These are phyloP conservation scores for Huso huso DNA, from an alignment of 2,797 vertebrate genomes.

Conservation along the genomic window DNA sequence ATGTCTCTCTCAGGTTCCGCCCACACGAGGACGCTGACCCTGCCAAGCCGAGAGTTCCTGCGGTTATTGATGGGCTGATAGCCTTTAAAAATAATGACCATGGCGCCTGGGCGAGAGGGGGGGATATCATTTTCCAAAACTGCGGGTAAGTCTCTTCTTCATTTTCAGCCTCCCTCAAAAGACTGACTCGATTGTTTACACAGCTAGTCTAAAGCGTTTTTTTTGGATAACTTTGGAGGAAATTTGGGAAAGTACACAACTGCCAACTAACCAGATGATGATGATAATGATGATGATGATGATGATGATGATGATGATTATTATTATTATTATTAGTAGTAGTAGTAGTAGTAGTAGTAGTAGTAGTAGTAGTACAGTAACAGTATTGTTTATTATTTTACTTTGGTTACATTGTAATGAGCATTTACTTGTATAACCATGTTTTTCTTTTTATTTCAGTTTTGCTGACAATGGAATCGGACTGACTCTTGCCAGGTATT, in stretches of 20 bases:
- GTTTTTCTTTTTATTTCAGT: slow-evolving; percentile 19
- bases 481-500: slow-evolving; percentile 47
- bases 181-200: not conserved
- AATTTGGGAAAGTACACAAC: too few relatives aligned
- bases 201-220: too few relatives aligned
- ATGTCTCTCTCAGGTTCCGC: slow-evolving; percentile 29
- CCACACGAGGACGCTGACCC: slow-evolving; percentile 45
- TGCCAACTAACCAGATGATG: too few relatives aligned
- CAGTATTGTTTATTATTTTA: too few relatives aligned
- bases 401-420: too few relatives aligned
- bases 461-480: slow-evolving; percentile 48
- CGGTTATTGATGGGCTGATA: slow-evolving; percentile 38
- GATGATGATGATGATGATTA: too few relatives aligned
- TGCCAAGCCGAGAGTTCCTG: slow-evolving; percentile 34
- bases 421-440: too few relatives aligned
- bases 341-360: too few relatives aligned
- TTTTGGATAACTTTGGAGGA: too few relatives aligned
- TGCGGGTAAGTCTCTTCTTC: slow-evolving; percentile 36
- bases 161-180: slow-evolving; percentile 11
- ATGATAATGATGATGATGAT: too few relatives aligned
- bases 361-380: too few relatives aligned
- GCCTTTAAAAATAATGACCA: slow-evolving; percentile 47
- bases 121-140: slow-evolving; percentile 39
- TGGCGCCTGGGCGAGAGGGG: slow-evolving; percentile 34
- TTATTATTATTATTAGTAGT: not conserved